These are phyloP conservation scores for Andrena hattorfiana DNA, from an alignment of 2,888 invertebrate species.

Conservation along the genomic window DNA sequence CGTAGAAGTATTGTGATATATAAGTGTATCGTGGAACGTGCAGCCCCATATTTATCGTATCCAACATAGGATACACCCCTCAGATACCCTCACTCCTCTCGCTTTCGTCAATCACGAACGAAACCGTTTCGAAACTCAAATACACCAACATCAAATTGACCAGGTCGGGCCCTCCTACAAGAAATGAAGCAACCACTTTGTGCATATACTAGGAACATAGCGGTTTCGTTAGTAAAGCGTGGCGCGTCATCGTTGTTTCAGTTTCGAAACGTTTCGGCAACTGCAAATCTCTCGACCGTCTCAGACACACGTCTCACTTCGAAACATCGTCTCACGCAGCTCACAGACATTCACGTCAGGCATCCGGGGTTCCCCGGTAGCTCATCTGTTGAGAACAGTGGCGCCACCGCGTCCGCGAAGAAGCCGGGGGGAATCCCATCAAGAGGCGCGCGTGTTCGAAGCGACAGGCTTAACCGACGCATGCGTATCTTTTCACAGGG, in stretches of 20 bases:
- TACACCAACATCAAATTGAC: not conserved
- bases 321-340: not conserved
- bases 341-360: not conserved
- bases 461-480: not conserved
- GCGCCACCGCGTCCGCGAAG: slow-evolving; percentile 6
- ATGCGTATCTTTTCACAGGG: slow-evolving; percentile 86
- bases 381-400: slow-evolving; percentile 39
- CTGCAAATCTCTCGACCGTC: slow-evolving; percentile 13
- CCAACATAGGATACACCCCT: not conserved
- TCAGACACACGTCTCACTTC: slow-evolving; percentile 2
- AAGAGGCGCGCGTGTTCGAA: not conserved
- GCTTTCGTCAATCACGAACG: not conserved
- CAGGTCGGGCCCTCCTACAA: too few relatives aligned
- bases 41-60: slow-evolving; percentile 5
- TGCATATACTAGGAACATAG: too few relatives aligned
- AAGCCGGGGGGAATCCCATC: slow-evolving; percentile 40
- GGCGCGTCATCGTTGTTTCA: not conserved
- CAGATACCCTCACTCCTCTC: not conserved
- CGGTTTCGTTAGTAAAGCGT: too few relatives aligned
- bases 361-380: slow-evolving; percentile 18
- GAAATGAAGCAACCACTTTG: not conserved
- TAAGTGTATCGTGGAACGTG: slow-evolving; percentile 32
- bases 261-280: slow-evolving; percentile 1
- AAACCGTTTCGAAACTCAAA: slow-evolving; percentile 33
- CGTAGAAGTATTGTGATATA: not conserved